Evolutionary conservation across 2,797 vertebrate species (phyloP), one percentile per base, ranked within the genome.

Genomic region (Bradypus variegatus): DNA sequence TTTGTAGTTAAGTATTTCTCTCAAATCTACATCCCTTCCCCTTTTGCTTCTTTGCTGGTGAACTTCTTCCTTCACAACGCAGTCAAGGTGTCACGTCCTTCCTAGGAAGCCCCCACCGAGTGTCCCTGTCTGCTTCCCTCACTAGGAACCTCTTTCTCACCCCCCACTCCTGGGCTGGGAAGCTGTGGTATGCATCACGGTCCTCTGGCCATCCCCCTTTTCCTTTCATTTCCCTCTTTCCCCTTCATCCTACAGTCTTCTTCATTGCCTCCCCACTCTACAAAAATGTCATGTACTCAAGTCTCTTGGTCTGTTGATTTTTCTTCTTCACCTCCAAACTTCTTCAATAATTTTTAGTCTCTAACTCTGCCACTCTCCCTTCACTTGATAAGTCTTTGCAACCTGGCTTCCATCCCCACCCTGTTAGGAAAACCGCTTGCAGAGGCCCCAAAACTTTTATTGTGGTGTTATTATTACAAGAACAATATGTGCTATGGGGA

Each of bases 61-160:
- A 70, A 45, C 84, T 93, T 86, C 38, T 45, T 89, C 88, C 91
- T 73, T 88, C 33, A 33, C 38, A 90, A 53, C 70, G 53, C 38
- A 72, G 27, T 45, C 77, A 58, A 58, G 55, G 55, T 19, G 55
- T 58, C 55, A 25, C 12, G 86, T 53, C 50, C 27, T 64, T 25
- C 18, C 6, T 33, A 50, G 67, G 41, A 86, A 72, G 31, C 25
- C 58, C 58, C 58, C 58, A 23, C 21, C 58, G 21, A 11, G 50
- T 6, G 50, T 50, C 50, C 50, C 53, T 67, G 38, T 55, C 69
- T 64, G 31, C 38, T 29, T 53, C 62, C 29, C 50, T 79, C 81
- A 38, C n/a, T 21, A 60, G 58, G 38, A 29, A 6, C 25, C 38
- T 11, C 16, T 55, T 19, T 4, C 16, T 3, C 2, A 4, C 4